These are phyloP conservation scores for Macaria notata DNA, from an alignment of 2,888 invertebrate species.

Conservation along the genomic window DNA sequence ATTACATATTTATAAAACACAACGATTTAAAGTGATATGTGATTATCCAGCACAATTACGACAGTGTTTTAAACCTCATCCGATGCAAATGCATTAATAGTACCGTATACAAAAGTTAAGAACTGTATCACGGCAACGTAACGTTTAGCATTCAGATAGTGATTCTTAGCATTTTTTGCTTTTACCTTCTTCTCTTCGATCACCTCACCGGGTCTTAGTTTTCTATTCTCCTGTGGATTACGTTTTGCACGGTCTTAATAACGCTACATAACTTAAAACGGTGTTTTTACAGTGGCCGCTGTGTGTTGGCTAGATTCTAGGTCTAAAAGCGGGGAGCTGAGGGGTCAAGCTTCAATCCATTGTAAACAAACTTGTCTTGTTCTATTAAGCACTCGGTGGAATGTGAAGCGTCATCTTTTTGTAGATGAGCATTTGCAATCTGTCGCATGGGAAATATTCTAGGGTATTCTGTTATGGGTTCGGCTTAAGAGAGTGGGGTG, in stretches of 20 bases:
- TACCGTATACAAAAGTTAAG: slow-evolving; percentile 71
- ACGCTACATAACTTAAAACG: slow-evolving; percentile 56
- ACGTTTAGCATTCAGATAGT: slow-evolving; percentile 75
- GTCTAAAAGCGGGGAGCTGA: slow-evolving; percentile 68
- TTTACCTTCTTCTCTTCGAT: slow-evolving; percentile 97
- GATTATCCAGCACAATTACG: slow-evolving; percentile 58
- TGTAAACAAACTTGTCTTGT: slow-evolving; percentile 54
- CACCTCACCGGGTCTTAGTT: slow-evolving; percentile 97
- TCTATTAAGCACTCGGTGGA: slow-evolving; percentile 62
- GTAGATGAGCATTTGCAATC: slow-evolving; percentile 60
- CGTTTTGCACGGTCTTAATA: slow-evolving; percentile 77
- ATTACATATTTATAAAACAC: slow-evolving; percentile 49
- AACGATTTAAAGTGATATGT: slow-evolving; percentile 43
- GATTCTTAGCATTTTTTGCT: slow-evolving; percentile 65
- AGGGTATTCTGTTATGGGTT: slow-evolving; percentile 74
- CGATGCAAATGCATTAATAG: slow-evolving; percentile 73
- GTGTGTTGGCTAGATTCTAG: slow-evolving; percentile 58
- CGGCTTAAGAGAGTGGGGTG: slow-evolving; percentile 79
- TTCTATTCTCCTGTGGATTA: slow-evolving; percentile 90
- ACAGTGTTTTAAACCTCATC: slow-evolving; percentile 65
- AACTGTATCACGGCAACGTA: slow-evolving; percentile 73
- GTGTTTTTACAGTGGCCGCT: slow-evolving; percentile 52
- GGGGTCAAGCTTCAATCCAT: slow-evolving; percentile 64
- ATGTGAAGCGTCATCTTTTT: slow-evolving; percentile 62
- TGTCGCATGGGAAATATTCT: slow-evolving; percentile 49